A percentile compares a stretch with the other conserved stretches of the same genome.
Conservation (phyloP, 1,140 invertebrate genomes). For the Drosophila repletoides region DNA sequence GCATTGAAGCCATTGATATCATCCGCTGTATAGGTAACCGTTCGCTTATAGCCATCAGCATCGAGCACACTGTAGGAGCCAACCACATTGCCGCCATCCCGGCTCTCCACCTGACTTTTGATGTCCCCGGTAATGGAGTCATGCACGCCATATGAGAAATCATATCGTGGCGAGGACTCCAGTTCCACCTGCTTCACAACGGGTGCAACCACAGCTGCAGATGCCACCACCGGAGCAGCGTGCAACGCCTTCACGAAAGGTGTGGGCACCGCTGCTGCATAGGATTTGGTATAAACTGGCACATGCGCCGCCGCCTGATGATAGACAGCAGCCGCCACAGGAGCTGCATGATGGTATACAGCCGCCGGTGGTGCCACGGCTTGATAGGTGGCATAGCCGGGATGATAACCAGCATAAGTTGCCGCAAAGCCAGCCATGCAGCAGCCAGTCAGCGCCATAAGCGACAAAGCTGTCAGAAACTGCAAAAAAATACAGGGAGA, state of each 20-base stretch:
- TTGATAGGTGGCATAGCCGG: conserved; percentile 59
- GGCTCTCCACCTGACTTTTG: conserved; percentile 84
- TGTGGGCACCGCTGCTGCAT: conserved; percentile 43
- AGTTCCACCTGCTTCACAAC: conserved; percentile 66
- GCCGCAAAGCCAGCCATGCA: conserved; percentile 66
- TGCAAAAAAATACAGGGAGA: not conserved
- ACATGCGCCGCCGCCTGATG: conserved; percentile 41
- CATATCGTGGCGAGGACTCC: conserved; percentile 81
- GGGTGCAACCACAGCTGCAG: conserved; percentile 24
- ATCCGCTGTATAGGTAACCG: conserved; percentile 84
- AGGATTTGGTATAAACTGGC: conserved; percentile 57
- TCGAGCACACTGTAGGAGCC: conserved; percentile 85
- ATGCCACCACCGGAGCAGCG: conserved; percentile 22
- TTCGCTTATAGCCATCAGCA: conserved; percentile 84
- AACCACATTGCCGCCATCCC: conserved; percentile 84
- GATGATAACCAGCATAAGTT: conserved; percentile 67
- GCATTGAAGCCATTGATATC: conserved; percentile 84
- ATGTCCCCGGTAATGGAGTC: conserved; percentile 85
- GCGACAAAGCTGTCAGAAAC: conserved; percentile 48
- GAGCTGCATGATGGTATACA: conserved; percentile 64
- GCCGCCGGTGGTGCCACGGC: conserved; percentile 39
- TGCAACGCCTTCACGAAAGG: conserved; percentile 36
- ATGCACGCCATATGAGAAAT: conserved; percentile 83
- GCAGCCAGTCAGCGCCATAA: conserved; percentile 56
- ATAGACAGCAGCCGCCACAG: conserved; percentile 51